Base-by-base conservation (phyloP, 2,113 vertebrate genomes). In the Galeopterus variegatus region DNA sequence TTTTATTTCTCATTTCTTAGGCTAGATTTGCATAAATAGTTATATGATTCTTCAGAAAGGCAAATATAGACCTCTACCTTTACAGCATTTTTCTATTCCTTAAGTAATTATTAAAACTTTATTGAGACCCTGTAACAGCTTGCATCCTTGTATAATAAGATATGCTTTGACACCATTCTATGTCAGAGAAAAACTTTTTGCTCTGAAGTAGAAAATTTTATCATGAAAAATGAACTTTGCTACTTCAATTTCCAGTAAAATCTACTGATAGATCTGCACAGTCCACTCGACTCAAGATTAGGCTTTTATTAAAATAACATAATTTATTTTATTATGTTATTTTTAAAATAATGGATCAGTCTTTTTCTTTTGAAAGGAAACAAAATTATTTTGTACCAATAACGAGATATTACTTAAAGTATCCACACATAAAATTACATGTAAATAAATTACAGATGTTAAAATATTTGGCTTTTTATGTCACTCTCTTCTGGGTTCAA, bases 231-330 rank as follows among this genome's bases (percentile, higher is more conserved):
- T 48, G 13, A 69, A 94, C 4, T 56, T 72, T 92, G 12, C 10
- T 56, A 14, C 8, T 75, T 72, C 28, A 50, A 48, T 76, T 94
- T 86, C 83, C 31, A 89, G 41, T 69, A 80, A 96, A 73, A 86
- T 94, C 18, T 88, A 15, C 26, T 54, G 45, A n/a, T 79, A 86
- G 5, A 45, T 33, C 13, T 52, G 7, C 36, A 82, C 1, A 91
- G 14, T 1, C 0, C n/a, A 83, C 11, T 65, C 19, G 89, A 92
- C 7, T 91, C 10, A 56, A 90, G 33, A 45, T 9, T 33, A 41
- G 1, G 0, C 41, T 84, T 89, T 82, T 41, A 87, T 18, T 36
- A 93, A 86, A 89, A 72, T 54, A 50, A 17, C 17, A 50, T 18
- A 24, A 65, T n/a, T 87, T 70, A 21, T 28, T 84, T 23, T 58